A percentile compares a stretch with the other conserved stretches of the same genome.
Conservation (phyloP, 2,797 vertebrate genomes). For the Manis pentadactyla region DNA sequence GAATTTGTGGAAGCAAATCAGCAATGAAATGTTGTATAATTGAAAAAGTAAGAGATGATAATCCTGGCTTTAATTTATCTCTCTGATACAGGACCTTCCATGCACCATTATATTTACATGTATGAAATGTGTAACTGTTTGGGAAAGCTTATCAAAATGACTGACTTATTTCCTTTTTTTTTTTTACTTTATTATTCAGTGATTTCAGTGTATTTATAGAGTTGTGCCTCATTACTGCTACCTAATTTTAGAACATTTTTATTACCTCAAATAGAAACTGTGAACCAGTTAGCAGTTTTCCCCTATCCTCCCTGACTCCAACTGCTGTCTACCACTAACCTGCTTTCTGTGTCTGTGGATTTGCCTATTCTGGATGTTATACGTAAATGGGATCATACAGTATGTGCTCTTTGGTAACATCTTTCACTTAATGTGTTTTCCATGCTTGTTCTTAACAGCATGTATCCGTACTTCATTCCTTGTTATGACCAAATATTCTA, state of each 20-base stretch:
- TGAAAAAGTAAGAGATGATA: conserved; percentile 34
- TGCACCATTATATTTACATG: background rate
- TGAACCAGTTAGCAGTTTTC: background rate
- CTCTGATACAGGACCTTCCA: background rate
- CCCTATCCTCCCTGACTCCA: background rate
- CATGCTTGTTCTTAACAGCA: background rate
- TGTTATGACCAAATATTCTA: background rate
- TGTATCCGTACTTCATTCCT: background rate
- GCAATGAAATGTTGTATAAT: background rate
- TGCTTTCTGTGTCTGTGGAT: background rate
- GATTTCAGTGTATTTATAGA: background rate
- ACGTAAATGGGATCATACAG: background rate
- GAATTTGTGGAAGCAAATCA: background rate
- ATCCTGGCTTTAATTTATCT: background rate
- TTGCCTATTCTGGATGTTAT: background rate
- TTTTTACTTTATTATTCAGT: background rate
- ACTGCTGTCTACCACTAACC: background rate
- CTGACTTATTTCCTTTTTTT: background rate
- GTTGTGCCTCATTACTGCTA: background rate
- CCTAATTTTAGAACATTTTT: background rate
- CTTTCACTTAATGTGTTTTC: background rate
- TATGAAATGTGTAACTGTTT: background rate
- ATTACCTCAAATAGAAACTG: background rate
- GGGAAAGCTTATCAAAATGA: background rate
- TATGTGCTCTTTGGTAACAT: background rate